Conservation (phyloP, 2,888 invertebrate genomes). For the Hydrotaea cyrtoneurina region DNA sequence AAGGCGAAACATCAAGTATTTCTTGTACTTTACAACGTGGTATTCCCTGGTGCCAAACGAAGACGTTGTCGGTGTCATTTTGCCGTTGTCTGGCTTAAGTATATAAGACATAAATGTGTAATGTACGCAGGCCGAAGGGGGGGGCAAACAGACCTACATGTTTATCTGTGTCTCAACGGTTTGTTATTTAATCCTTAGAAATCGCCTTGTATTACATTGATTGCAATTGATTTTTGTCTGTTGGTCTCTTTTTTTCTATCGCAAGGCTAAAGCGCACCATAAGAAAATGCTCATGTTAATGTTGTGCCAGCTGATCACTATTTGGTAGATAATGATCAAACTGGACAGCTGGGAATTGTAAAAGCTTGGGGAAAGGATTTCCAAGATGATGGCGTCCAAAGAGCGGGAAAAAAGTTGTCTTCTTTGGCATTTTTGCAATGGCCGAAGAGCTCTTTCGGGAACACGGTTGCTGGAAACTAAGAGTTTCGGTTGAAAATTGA, state of each 20-base stretch:
- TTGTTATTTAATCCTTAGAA: slow-evolving; percentile 55
- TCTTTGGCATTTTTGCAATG: no score
- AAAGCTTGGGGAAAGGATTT: no score
- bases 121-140: neutral
- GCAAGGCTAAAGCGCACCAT: neutral
- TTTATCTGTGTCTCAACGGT: neutral
- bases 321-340: slow-evolving; percentile 44
- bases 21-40: neutral
- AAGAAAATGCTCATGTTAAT: neutral
- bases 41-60: neutral
- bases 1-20: neutral
- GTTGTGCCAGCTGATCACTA: neutral
- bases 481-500: no score
- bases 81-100: slow-evolving; percentile 46
- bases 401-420: no score
- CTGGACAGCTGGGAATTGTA: slow-evolving; percentile 26
- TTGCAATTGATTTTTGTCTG: slow-evolving; percentile 60
- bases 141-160: neutral
- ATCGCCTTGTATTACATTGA: slow-evolving; percentile 63
- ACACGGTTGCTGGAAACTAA: no score
- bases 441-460: no score
- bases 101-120: slow-evolving; percentile 6
- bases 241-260: neutral
- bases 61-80: neutral
- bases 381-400: no score